Conservation (phyloP, 2,888 invertebrate species). For the Metopia argyrocephala region DNA sequence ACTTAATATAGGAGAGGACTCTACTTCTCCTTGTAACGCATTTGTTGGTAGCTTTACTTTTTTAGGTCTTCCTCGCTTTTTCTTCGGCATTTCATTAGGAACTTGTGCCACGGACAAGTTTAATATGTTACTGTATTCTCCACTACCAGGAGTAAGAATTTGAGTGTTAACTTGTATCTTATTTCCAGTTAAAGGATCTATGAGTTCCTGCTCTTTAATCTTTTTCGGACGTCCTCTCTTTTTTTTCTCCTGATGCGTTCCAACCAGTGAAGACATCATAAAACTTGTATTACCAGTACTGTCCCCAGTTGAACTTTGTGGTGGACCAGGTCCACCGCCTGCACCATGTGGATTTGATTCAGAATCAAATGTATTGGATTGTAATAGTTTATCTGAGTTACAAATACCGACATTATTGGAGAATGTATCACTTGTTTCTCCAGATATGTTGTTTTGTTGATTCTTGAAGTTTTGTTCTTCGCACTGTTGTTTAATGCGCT, state of each 20-base stretch:
- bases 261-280: constrained; percentile 49
- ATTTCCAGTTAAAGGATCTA: constrained; percentile 82
- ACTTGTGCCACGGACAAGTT: constrained; percentile 75
- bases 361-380: constrained; percentile 28
- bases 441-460: constrained; percentile 25
- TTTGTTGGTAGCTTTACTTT: constrained; percentile 83
- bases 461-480: constrained; percentile 78
- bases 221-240: constrained; percentile 95
- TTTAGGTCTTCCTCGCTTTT: constrained; percentile 92
- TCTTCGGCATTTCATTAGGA: constrained; percentile 84
- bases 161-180: constrained; percentile 64
- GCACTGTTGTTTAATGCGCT: constrained; percentile 83
- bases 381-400: constrained; percentile 32
- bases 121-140: constrained; percentile 75
- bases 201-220: constrained; percentile 72
- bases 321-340: constrained; percentile 26
- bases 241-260: constrained; percentile 85
- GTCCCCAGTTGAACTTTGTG: constrained; percentile 8
- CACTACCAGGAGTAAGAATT: constrained; percentile 75
- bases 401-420: constrained; percentile 13
- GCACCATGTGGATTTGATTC: constrained; percentile 28
- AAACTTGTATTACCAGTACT: constrained; percentile 30
- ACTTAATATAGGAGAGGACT: constrained; percentile 78
- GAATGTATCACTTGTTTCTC: background rate
- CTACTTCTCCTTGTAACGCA: constrained; percentile 77